Base-by-base conservation (phyloP, 2,888 invertebrate species). In the Acleris laterana region DNA sequence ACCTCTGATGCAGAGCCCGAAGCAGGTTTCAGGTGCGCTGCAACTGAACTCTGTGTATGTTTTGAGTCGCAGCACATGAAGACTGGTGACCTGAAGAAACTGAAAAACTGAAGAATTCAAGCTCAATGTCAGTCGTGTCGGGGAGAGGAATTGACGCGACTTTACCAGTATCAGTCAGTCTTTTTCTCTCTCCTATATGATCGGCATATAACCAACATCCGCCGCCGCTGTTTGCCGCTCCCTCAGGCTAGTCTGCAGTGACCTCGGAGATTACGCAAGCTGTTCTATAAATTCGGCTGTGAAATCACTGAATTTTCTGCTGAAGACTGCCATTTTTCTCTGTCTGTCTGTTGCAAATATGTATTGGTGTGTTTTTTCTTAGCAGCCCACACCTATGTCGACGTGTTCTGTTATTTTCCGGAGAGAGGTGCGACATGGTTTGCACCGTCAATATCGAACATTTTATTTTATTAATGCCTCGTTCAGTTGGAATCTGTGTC, bases 101-200 rank as follows among this genome's bases (percentile, higher is more conserved):
- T 56, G 60, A 75, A 80, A 81, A 74, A 81, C 74, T 69, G 82
- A 79, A 80, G 77, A 78, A 58, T 46, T 48, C 72, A 52, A 62
- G 19, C 17, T 38, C 72, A 70, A 77, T 90, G 92, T 87, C 85
- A 75, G 83, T 83, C 83, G 88, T 89, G 85, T 95, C 93, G 95
- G 95, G 93, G 95, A 92, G 95, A 95, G 95, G 90, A 94, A 93
- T 91, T 87, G 95, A 94, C 95, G 94, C 80, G 95, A 93, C 95
- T 95, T 87, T 91, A 87, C 77, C 75, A 46, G 81, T 83, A 82
- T 79, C 81, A 95, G 95, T 95, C 95, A 95, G 95, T 95, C 95
- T 95, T 95, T 95, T 95, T 95, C 95, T 95, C 95, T 95, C 95
- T 95, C 95, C 95, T 95, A 95, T 95, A 93, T 91, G 93, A 89